Base-by-base conservation (phyloP, 2,797 vertebrate genomes). In the Poeciliopsis turneri region DNA sequence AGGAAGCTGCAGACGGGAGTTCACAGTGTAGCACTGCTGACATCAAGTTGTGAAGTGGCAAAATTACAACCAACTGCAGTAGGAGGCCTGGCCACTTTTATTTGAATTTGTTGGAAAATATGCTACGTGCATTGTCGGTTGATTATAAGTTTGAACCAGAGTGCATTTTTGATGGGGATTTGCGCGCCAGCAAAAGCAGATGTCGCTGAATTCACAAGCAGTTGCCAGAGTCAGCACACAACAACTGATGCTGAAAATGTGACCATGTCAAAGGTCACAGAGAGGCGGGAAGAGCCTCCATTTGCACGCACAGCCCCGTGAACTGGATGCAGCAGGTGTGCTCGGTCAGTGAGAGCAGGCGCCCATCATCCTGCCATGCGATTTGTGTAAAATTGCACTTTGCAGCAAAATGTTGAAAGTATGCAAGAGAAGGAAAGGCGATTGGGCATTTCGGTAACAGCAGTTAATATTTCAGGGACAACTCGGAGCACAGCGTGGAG, bases 21-120 rank as follows among this genome's bases (percentile, higher is more conserved):
- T 41, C 74, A 66, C 84, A 75, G 80, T 74, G 86, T 2, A 69
- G 20, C 85, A 2, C 79, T 92, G 92, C 90, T 94, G 93, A 92
- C 93, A 91, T 88, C 93, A 86, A 82, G 92, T 70, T 84, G 92
- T 76, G 55, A 57, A 78, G 57, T 30, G 2, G 49, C 6, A 59
- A 59, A 92, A 93, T 84, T 94, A 66, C 91, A 93, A 0, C 51
- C 0, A 9, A 1, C 49, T 2, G 15, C 3, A 45, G 11, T 3
- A 2, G 43, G 43, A 12, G 43, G 43, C 12, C 43, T 3, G 11
- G 43, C 43, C 3, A 46, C 45, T 46, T 46, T 46, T 46, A 46
- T 46, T 46, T 46, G 45, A 13, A 46, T 53, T 9, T 53, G 51
- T 53, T 53, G 51, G 51, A 9, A 25, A 23, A 51, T 53, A 8